phyloP scores from a whole-genome alignment of 2,113 vertebrate genomes.

The Rhineura floridana region DNA sequence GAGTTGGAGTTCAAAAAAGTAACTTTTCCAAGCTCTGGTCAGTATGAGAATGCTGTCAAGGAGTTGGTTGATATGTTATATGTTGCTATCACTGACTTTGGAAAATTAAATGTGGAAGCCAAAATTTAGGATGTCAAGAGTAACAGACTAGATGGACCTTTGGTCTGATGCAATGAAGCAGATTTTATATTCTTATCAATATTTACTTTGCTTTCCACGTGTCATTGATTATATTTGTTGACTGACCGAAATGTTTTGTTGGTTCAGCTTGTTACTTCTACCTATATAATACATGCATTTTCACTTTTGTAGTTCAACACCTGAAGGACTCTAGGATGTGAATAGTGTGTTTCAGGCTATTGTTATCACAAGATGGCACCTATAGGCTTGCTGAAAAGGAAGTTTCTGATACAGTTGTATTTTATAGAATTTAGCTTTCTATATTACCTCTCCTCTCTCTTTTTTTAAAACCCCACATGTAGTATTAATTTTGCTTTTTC shows the following conservation, averaged over 20 bases:
- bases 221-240: neutral
- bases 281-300: conserved; percentile 25
- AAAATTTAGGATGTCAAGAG: neutral
- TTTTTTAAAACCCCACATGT: neutral
- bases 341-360: conserved; percentile 21
- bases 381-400: conserved; percentile 56
- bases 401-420: conserved; percentile 34
- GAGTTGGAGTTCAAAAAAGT: too few species aligned
- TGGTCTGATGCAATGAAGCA: neutral
- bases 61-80: neutral
- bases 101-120: neutral
- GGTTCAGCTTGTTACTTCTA: conserved; percentile 51
- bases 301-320: conserved; percentile 24
- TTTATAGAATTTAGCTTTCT: conserved; percentile 26
- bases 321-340: conserved; percentile 45
- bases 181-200: neutral
- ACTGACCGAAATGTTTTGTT: conserved; percentile 4
- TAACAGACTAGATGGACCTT: neutral
- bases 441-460: conserved; percentile 28
- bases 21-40: too few species aligned
- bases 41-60: too few species aligned
- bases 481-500: neutral
- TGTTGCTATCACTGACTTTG: neutral
- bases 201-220: neutral
- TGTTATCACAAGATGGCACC: conserved; percentile 33